Base-by-base conservation (phyloP, 2,113 vertebrate species). In the Apodemus speciosus region DNA sequence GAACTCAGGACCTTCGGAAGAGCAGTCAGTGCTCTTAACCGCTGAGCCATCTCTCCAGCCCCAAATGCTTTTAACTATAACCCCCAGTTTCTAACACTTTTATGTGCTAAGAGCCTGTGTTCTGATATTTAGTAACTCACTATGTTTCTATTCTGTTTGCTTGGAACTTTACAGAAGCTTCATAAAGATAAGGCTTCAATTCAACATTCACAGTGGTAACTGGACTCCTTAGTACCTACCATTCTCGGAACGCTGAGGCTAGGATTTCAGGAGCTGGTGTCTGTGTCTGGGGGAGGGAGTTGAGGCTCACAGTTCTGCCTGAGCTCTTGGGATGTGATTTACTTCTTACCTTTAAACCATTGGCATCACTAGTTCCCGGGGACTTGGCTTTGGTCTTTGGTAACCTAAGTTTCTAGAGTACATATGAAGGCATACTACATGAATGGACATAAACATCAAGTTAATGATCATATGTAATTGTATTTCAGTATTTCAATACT, bases 241-340 rank as follows among this genome's bases (percentile, higher is more conserved):
- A 0, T 16, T 15, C 49, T 16, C 43, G 23, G 49, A 35, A 43
- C 8, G 25, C 6, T 0, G 8, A 4, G 1, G 21, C 10, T 35
- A 0, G 6, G 32, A 14, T 69, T 51, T 64, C 56, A 20, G 3
- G 20, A 75, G 32, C 46, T 11, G 8, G 8, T 15, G 18, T 32
- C 75, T 35, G 30, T 38, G 60, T 58, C 1, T 84, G 1, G 3
- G 25, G 20, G 51, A 38, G 4, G 35, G 35, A 23, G 1, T 8
- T 64, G 40, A 84, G 2, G 13, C 1, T 69, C 25, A 25, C 14
- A 23, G 1, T 4, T 6, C 11, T 0, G 13, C 9, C 46, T 13
- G 5, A 6, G 20, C 30, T 4, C 13, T 1, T 62, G 7, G 64
- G 40, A 68, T 25, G 30, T 25, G 72, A 15, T 60, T 90, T 51